phyloP scores from a whole-genome alignment of 2,888 invertebrate genomes.

The Anthophora plumipes region DNA sequence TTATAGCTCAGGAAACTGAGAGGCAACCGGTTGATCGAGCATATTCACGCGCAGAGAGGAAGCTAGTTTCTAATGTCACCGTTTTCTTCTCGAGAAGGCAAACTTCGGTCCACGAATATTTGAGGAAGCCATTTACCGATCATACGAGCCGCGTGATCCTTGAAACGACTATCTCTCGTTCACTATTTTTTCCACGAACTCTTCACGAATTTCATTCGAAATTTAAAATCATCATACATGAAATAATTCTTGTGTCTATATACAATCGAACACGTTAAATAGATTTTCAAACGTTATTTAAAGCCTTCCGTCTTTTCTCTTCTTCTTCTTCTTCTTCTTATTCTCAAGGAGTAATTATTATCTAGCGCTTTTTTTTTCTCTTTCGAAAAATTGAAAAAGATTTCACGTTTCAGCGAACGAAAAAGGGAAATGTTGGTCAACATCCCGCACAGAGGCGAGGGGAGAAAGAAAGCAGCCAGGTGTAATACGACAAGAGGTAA shows the following conservation, averaged over 20 bases:
- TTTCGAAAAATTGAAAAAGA: neutral
- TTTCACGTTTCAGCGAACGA: neutral
- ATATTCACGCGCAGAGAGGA: slow-evolving; percentile 9
- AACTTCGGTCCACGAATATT: slow-evolving; percentile 31
- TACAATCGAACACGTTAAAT: neutral
- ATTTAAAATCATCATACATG: neutral
- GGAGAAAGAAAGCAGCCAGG: neutral
- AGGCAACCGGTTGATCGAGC: slow-evolving; percentile 43
- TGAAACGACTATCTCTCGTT: neutral
- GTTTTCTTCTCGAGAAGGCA: slow-evolving; percentile 34
- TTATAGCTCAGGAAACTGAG: slow-evolving; percentile 30
- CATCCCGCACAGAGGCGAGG: neutral
- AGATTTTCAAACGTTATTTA: neutral
- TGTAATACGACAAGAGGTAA: slow-evolving; percentile 32
- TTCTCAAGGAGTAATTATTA: neutral
- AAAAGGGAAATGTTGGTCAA: neutral
- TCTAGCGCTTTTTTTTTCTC: no score
- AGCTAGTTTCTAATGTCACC: slow-evolving; percentile 17
- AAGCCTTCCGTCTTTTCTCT: no score
- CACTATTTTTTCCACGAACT: neutral
- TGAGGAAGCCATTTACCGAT: slow-evolving; percentile 21
- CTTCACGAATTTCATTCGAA: neutral
- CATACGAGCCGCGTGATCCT: neutral
- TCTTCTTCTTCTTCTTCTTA: neutral
- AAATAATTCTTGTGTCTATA: neutral